Percentiles rank a stretch among this genome's conserved stretches.
phyloP scores from a whole-genome alignment of 2,797 vertebrate genomes.

The Taeniopygia guttata region DNA sequence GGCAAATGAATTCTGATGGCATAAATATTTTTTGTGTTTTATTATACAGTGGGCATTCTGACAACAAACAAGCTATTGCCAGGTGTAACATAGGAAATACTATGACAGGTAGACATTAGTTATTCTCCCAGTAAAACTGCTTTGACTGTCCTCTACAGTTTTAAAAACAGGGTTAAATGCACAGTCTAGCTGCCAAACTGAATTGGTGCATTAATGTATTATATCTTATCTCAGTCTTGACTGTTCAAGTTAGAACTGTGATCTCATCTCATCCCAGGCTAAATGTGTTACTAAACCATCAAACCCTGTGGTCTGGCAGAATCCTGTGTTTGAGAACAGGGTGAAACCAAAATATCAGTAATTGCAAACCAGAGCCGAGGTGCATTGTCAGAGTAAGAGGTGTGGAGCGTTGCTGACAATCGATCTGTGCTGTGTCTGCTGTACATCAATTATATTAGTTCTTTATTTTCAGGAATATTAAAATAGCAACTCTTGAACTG shows the following conservation, averaged over 20 bases:
- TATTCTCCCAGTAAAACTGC: neutral
- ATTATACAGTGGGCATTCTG: neutral
- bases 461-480: constrained; percentile 14
- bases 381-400: neutral
- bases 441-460: neutral
- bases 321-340: neutral
- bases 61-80: neutral
- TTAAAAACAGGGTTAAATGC: neutral
- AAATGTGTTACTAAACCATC: neutral
- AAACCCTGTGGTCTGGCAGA: neutral
- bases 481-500: neutral
- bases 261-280: neutral
- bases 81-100: neutral
- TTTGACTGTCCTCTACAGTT: neutral
- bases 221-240: neutral
- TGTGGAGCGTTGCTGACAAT: constrained; percentile 3
- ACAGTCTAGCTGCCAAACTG: neutral
- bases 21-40: neutral
- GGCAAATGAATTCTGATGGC: neutral
- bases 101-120: neutral
- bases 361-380: neutral
- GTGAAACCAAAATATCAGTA: neutral
- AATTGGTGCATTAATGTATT: neutral
- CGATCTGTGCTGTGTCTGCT: neutral
- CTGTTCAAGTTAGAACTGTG: neutral